Evolutionary conservation across 2,113 vertebrate species (phyloP).

Genomic region (Alexandromys fortis): DNA sequence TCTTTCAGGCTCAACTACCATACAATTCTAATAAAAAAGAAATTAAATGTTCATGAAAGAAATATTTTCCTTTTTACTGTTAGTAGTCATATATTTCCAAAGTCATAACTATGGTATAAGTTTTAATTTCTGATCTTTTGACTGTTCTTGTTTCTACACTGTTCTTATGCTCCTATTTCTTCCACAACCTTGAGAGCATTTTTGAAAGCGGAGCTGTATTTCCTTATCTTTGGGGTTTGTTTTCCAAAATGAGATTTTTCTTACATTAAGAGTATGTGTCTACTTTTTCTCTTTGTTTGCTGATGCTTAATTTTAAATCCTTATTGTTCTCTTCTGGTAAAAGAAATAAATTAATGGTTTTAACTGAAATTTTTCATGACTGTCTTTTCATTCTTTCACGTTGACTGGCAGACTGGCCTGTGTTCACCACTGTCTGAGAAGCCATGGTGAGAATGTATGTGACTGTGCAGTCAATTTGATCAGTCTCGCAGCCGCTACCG

Average conservation of each 20-base stretch:
- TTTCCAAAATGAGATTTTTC: conserved; percentile 51
- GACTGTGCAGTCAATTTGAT: neutral
- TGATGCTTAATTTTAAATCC: conserved; percentile 24
- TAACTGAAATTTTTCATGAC: neutral
- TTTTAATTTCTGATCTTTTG: neutral
- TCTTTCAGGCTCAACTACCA: neutral
- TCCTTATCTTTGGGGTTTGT: conserved; percentile 38
- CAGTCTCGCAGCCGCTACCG: neutral
- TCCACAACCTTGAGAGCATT: neutral
- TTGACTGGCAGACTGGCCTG: neutral
- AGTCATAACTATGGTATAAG: neutral
- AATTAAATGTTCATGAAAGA: conserved; percentile 5
- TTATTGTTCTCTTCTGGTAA: conserved; percentile 9
- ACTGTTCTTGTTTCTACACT: neutral
- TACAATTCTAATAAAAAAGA: conserved; percentile 31
- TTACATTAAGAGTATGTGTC: neutral
- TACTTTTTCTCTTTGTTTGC: neutral
- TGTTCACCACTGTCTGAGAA: neutral
- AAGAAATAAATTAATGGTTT: conserved; percentile 4
- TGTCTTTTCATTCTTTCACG: neutral
- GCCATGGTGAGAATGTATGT: neutral
- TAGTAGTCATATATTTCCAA: neutral
- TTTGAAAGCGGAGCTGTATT: conserved; percentile 54
- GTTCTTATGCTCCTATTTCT: neutral
- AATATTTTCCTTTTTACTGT: neutral